Base-by-base conservation (phyloP, 2,888 invertebrate genomes). In the Branchipolynoe longqiensis region DNA sequence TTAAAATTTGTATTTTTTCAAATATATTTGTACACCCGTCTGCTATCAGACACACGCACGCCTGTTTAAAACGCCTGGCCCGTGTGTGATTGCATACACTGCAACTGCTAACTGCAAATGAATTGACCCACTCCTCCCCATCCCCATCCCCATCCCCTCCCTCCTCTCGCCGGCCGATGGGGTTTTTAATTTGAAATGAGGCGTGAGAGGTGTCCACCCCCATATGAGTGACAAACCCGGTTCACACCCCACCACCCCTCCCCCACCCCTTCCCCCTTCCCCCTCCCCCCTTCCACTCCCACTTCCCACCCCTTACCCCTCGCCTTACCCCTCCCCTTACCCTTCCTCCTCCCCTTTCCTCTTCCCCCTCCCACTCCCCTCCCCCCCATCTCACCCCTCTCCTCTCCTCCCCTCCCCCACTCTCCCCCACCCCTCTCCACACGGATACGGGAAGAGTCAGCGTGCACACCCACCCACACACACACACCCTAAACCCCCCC, bases 111-210 rank as follows among this genome's bases (percentile, higher is more conserved):
- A 78, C 2, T 78, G 31, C 48, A 78, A 78, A 78, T 78, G 48
- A 48, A 78, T 78, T 78, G 54, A 78, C 78, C 78, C n/a, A n/a
- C n/a, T n/a, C n/a, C n/a, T n/a, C n/a, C n/a, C n/a, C n/a, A n/a
- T n/a, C n/a, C n/a, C n/a, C n/a, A n/a, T n/a, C n/a, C n/a, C n/a
- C n/a, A n/a, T n/a, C n/a, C n/a, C n/a, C n/a, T n/a, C n/a, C n/a
- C n/a, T n/a, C n/a, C n/a, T n/a, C n/a, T 78, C 41, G 25, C 48
- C 41, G 54, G 54, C n/a, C 31, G 78, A 78, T 78, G 78, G 48
- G 48, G 48, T 78, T n/a, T 78, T 78, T 78, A 78, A 78, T 78
- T 78, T 78, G 54, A 78, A 78, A 78, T 54, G n/a, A 78, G 31
- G 78, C 78, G 78, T 78, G 78, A 78, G 48, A 78, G 54, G 31